Evolutionary conservation across 2,797 vertebrate species (phyloP).

Genomic region (Ceyx erithaca): DNA sequence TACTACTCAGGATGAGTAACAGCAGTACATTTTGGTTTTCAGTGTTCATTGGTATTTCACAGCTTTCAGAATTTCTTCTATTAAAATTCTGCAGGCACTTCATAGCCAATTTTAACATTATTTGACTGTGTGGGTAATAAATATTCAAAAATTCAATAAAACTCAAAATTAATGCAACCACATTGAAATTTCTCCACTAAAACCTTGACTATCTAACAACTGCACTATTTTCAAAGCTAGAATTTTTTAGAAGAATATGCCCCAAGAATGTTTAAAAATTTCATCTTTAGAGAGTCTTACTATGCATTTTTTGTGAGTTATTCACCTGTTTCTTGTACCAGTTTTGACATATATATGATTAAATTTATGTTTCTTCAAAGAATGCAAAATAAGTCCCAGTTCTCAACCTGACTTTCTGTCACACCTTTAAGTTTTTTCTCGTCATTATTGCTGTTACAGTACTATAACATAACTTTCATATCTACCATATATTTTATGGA

Average conservation of each 20-base stretch:
- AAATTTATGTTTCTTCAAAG: conserved; percentile 17
- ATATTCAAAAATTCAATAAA: background rate
- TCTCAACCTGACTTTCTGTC: background rate
- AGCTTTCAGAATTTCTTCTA: background rate
- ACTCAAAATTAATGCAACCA: background rate
- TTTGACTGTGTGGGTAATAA: background rate
- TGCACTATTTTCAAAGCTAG: background rate
- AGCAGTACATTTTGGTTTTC: background rate
- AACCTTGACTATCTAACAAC: background rate
- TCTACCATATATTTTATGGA: background rate
- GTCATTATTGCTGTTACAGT: background rate
- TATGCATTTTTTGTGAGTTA: background rate
- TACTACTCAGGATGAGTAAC: background rate
- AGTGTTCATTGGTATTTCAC: background rate
- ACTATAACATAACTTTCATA: background rate
- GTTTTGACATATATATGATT: background rate
- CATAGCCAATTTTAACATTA: background rate
- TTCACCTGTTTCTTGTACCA: background rate
- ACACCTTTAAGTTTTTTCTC: background rate
- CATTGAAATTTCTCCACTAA: background rate
- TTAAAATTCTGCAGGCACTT: background rate
- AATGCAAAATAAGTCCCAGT: background rate
- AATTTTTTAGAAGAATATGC: background rate
- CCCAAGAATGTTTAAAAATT: background rate
- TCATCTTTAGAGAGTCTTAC: background rate